These are phyloP conservation scores for Melanerpes aurifrons DNA, from an alignment of 2,113 vertebrate species.

Conservation along the genomic window DNA sequence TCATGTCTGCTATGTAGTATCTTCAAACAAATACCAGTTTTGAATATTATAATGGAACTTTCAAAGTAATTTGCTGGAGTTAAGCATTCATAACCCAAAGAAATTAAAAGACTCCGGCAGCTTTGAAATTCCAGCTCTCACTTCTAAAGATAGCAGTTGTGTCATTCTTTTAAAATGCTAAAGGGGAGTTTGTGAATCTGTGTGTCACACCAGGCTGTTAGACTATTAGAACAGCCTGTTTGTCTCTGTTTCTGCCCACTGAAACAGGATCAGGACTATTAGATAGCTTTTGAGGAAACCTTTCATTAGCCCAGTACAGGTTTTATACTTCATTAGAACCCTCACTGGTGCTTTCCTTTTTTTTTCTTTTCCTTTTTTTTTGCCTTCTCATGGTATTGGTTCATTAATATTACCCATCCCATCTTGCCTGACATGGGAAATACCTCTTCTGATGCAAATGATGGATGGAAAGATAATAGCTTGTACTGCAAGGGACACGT, in stretches of 20 bases:
- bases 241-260: background rate
- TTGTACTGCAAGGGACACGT: background rate
- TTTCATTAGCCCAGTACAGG: background rate
- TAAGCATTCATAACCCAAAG: conserved; percentile 17
- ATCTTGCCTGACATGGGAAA: background rate
- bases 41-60: conserved; percentile 27
- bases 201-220: background rate
- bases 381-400: background rate
- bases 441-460: background rate
- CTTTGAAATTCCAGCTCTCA: conserved; percentile 10
- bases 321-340: background rate
- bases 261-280: background rate
- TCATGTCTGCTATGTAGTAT: background rate
- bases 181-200: background rate
- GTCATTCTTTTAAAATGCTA: background rate
- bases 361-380: background rate
- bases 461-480: background rate
- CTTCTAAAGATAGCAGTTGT: background rate
- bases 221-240: background rate
- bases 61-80: conserved; percentile 1
- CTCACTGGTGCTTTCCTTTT: background rate
- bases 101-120: background rate
- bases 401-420: background rate
- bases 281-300: background rate
- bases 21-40: conserved; percentile 1